Evolutionary conservation across 1,140 invertebrate species (phyloP).

Genomic region (Panonychus citri): DNA sequence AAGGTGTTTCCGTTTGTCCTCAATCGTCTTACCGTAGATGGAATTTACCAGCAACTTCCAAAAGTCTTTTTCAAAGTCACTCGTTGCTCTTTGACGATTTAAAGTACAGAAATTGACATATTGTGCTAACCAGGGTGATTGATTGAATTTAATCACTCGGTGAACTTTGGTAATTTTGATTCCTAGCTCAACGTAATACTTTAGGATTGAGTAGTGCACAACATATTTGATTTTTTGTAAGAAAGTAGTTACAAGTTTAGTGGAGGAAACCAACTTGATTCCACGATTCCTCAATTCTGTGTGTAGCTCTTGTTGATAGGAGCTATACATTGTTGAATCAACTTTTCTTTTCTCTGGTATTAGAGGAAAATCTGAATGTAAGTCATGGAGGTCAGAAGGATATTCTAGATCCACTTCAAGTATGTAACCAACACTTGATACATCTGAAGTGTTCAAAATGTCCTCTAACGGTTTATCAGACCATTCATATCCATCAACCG

Average conservation of each 20-base stretch:
- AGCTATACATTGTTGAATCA: background rate
- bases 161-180: slow-evolving; percentile 27
- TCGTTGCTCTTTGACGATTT: slow-evolving; percentile 14
- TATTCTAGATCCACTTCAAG: slow-evolving; percentile 15
- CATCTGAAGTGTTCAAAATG: background rate
- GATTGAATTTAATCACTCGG: slow-evolving; percentile 25
- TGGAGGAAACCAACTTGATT: background rate
- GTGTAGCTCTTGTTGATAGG: background rate
- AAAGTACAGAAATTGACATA: slow-evolving; percentile 26
- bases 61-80: slow-evolving; percentile 19
- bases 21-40: slow-evolving; percentile 27
- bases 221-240: slow-evolving; percentile 21
- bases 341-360: slow-evolving; percentile 15
- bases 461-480: background rate
- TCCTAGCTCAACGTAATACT: slow-evolving; percentile 25
- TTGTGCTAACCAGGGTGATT: slow-evolving; percentile 25
- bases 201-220: slow-evolving; percentile 27
- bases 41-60: slow-evolving; percentile 25
- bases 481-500: slow-evolving; percentile 9
- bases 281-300: background rate
- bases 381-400: slow-evolving; percentile 8
- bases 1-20: slow-evolving; percentile 24
- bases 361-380: slow-evolving; percentile 23
- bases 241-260: slow-evolving; percentile 8
- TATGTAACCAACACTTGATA: slow-evolving; percentile 4